Base-by-base conservation (phyloP, 2,797 vertebrate genomes). In the Sorex maritimensis region DNA sequence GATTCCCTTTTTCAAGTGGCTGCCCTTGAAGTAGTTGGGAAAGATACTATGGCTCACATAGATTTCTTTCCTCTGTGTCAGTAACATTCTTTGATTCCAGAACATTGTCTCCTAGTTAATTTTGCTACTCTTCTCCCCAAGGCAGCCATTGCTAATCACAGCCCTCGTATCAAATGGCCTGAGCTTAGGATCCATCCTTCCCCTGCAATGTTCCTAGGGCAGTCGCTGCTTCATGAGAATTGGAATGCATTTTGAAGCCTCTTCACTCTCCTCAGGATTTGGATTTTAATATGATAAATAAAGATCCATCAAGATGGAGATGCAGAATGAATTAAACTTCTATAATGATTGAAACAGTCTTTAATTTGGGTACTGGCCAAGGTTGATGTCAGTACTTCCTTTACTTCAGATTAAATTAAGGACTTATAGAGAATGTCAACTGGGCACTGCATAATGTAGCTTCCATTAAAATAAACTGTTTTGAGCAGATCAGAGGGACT, bases 361-460 rank as follows among this genome's bases (percentile, higher is more conserved):
- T 28, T 55, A n/a, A 21, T 84, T 83, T 79, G 93, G 93, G 67
- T 95, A 46, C 52, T 23, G 49, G 88, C 96, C 96, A 96, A 95
- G 61, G 38, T 26, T 97, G 94, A 96, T 90, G 93, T 96, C 96
- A 93, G 41, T 87, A 41, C 79, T 95, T 88, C 67, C 71, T 91
- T 8, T 72, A 23, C 26, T 92, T 87, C 46, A 85, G 91, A 95
- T 89, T 89, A 94, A 97, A 85, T 77, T 74, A 87, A 88, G 21
- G 55, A 94, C 91, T 86, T 58, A 88, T 30, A 38, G 81, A 91
- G 68, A 41, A 94, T 93, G 85, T 90, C 84, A 28, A 2, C 38
- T 44, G 8, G 94, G 84, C 41, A 85, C 86, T 86, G 77, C 84
- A 81, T 90, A 95, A 85, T 84, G 38, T 65, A 95, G 91, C 74